Conservation (phyloP, 2,888 invertebrate species). For the Pyrrhosoma nymphula region DNA sequence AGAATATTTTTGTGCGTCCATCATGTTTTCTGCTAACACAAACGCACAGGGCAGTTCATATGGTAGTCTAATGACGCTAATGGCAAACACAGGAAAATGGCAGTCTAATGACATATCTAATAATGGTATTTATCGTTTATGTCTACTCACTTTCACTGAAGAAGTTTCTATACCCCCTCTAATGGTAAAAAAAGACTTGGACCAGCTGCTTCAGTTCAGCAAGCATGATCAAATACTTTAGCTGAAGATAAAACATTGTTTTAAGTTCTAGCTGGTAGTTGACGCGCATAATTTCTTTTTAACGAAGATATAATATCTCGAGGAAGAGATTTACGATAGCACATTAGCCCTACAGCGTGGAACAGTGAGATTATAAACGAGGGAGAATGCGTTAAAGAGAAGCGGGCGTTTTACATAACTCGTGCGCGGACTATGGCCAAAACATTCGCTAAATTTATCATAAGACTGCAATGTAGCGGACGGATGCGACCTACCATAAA, state of each 20-base stretch:
- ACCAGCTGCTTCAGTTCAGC: neutral
- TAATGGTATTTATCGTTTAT: too few species aligned
- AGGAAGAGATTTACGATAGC: neutral
- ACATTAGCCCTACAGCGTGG: neutral
- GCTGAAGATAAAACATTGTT: neutral
- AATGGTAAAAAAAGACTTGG: too few species aligned
- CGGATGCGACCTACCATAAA: constrained; percentile 2
- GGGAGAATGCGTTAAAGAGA: neutral
- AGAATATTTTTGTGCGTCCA: too few species aligned
- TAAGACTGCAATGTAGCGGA: neutral
- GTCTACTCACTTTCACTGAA: too few species aligned
- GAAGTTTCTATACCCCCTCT: too few species aligned
- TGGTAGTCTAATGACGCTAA: too few species aligned
- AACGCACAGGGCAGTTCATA: too few species aligned
- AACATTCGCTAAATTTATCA: constrained; percentile 26
- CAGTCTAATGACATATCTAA: too few species aligned
- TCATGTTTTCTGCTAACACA: too few species aligned
- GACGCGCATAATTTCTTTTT: neutral
- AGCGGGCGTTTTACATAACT: neutral
- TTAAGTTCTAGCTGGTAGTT: neutral
- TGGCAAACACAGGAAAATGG: too few species aligned
- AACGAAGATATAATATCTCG: neutral
- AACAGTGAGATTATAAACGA: neutral
- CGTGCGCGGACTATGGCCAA: neutral
- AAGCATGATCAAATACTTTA: neutral